Conservation (phyloP, 1,140 invertebrate species). For the Dendroctonus valens region DNA sequence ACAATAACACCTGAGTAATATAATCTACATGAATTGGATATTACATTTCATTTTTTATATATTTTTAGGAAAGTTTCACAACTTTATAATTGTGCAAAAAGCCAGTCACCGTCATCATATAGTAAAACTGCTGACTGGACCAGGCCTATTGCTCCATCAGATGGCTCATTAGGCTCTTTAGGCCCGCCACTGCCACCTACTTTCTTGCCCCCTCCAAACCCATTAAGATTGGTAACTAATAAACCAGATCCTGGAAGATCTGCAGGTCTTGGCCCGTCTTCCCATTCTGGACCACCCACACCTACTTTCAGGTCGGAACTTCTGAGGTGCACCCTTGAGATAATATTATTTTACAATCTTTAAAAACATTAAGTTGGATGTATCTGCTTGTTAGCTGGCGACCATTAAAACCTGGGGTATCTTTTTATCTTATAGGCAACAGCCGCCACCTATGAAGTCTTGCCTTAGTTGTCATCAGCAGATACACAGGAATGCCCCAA, state of each 20-base stretch:
- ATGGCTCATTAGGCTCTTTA: constrained; percentile 50
- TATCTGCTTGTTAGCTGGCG: not conserved
- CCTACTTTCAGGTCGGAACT: constrained; percentile 82
- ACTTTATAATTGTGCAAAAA: constrained; percentile 46
- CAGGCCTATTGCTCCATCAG: constrained; percentile 43
- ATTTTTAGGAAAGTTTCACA: constrained; percentile 44
- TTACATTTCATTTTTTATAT: not conserved
- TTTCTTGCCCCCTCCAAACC: constrained; percentile 71
- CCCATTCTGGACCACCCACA: constrained; percentile 67
- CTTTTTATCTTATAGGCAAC: constrained; percentile 68
- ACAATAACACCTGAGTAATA: constrained; percentile 82
- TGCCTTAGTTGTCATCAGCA: constrained; percentile 98
- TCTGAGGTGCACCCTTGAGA: constrained; percentile 54
- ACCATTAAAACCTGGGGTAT: not conserved
- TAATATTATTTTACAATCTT: not conserved
- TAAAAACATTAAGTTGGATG: constrained; percentile 1
- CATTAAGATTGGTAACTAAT: constrained; percentile 60
- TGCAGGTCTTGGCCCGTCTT: constrained; percentile 53
- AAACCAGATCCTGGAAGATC: constrained; percentile 57
- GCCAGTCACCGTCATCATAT: constrained; percentile 45
- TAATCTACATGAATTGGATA: not conserved
- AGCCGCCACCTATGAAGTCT: constrained; percentile 98
- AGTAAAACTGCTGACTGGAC: constrained; percentile 45
- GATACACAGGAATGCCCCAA: constrained; percentile 98
- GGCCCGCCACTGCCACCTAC: constrained; percentile 59